phyloP scores from a whole-genome alignment of 2,797 vertebrate genomes.

The Pseudocheirus occidentalis region DNA sequence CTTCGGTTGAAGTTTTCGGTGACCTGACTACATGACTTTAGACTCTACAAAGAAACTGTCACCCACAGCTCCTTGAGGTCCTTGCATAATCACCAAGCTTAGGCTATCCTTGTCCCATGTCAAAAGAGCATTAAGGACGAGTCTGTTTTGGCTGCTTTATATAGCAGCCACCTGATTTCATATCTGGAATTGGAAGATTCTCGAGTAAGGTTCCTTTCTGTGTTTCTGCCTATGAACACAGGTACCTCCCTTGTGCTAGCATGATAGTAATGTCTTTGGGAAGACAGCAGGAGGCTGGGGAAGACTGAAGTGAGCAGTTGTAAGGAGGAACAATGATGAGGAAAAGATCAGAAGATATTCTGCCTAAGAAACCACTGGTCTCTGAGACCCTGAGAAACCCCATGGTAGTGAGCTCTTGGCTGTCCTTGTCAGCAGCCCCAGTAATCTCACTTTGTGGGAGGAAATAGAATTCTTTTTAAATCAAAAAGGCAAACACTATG shows the following conservation, averaged over 20 bases:
- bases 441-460: neutral
- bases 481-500: neutral
- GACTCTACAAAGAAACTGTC: constrained; percentile 62
- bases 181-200: constrained; percentile 28
- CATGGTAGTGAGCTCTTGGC: neutral
- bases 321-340: neutral
- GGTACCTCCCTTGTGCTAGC: neutral
- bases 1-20: constrained; percentile 67
- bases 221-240: neutral
- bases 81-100: constrained; percentile 24
- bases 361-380: constrained; percentile 43
- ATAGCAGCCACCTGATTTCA: neutral
- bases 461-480: neutral
- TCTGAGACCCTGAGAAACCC: neutral
- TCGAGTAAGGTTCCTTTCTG: constrained; percentile 3
- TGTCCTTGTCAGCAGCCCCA: neutral
- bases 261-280: neutral
- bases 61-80: constrained; percentile 70
- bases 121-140: neutral
- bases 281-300: neutral
- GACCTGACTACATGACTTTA: constrained; percentile 43
- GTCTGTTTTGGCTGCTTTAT: neutral
- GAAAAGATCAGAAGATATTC: neutral
- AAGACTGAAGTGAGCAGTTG: neutral
- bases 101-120: neutral